Evolutionary conservation across 1,140 invertebrate species (phyloP).

Genomic region (Antheraea mylitta): DNA sequence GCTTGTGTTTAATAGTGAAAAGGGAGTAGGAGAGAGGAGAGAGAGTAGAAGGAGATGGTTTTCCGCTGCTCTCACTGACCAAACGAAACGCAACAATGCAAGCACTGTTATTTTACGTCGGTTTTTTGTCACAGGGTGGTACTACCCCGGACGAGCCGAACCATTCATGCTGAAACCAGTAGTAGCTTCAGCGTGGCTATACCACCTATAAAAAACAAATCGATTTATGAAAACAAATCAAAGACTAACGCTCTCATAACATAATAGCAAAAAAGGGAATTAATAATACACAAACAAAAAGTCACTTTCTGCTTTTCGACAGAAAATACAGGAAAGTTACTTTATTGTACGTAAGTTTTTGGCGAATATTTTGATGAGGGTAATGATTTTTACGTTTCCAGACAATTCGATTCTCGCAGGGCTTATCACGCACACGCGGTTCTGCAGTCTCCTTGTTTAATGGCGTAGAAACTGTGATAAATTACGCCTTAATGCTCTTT

Average conservation of each 20-base stretch:
- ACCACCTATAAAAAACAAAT: too few relatives aligned
- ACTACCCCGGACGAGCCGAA: too few relatives aligned
- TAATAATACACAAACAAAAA: not conserved
- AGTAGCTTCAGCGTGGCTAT: too few relatives aligned
- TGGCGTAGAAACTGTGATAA: slow-evolving; percentile 70
- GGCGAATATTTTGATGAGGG: slow-evolving; percentile 31
- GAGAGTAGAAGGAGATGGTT: too few relatives aligned
- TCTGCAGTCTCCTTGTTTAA: slow-evolving; percentile 66
- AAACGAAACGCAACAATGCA: too few relatives aligned
- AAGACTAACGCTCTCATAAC: slow-evolving; percentile 19
- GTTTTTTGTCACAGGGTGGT: too few relatives aligned
- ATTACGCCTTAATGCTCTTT: slow-evolving; percentile 65
- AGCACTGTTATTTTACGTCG: too few relatives aligned
- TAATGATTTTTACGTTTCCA: slow-evolving; percentile 48
- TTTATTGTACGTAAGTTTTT: not conserved
- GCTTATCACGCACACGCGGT: slow-evolving; percentile 61
- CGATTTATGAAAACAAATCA: slow-evolving; percentile 44
- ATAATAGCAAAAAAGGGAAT: slow-evolving; percentile 16
- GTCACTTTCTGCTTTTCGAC: not conserved
- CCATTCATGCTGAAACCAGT: too few relatives aligned
- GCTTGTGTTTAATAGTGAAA: too few relatives aligned
- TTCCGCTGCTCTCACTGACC: too few relatives aligned
- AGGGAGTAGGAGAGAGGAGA: too few relatives aligned
- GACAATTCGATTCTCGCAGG: slow-evolving; percentile 57
- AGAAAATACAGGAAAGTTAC: not conserved